Percentiles rank a stretch among this genome's conserved stretches.
Evolutionary conservation across 2,797 vertebrate species (phyloP).

Genomic region (Phataginus tetradactyla): DNA sequence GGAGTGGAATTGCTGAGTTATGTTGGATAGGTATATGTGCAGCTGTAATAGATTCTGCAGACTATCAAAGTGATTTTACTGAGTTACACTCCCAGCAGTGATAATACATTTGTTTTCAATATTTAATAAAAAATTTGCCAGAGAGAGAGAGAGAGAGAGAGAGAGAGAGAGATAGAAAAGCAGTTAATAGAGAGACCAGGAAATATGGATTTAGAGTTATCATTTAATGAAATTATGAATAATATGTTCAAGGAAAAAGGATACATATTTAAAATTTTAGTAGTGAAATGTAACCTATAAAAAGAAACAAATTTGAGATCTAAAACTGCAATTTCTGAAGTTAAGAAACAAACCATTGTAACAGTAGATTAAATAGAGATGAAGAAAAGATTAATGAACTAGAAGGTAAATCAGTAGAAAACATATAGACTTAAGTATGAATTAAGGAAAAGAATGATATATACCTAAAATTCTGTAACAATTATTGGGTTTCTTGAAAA

Average conservation of each 20-base stretch:
- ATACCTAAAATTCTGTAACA: neutral
- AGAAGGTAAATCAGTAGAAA: neutral
- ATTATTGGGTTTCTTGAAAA: neutral
- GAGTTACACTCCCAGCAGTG: neutral
- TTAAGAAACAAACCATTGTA: neutral
- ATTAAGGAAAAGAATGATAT: neutral
- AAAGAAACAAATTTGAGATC: neutral
- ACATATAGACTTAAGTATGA: neutral
- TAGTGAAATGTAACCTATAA: neutral
- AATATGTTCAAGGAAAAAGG: neutral
- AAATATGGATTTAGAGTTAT: neutral
- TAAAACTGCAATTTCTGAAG: neutral
- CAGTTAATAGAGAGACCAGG: neutral
- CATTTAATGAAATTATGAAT: neutral
- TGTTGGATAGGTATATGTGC: neutral
- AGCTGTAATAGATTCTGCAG: neutral
- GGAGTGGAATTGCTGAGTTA: neutral
- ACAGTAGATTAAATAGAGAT: neutral
- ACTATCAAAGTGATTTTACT: neutral
- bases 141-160: neutral
- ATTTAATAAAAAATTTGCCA: neutral
- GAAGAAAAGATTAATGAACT: neutral
- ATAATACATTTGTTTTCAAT: neutral
- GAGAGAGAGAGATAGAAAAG: neutral
- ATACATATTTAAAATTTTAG: neutral